Percentiles rank a stretch among this genome's conserved stretches.
Evolutionary conservation across 2,797 vertebrate genomes (phyloP).

Genomic region (Toxotes lorentzi): DNA sequence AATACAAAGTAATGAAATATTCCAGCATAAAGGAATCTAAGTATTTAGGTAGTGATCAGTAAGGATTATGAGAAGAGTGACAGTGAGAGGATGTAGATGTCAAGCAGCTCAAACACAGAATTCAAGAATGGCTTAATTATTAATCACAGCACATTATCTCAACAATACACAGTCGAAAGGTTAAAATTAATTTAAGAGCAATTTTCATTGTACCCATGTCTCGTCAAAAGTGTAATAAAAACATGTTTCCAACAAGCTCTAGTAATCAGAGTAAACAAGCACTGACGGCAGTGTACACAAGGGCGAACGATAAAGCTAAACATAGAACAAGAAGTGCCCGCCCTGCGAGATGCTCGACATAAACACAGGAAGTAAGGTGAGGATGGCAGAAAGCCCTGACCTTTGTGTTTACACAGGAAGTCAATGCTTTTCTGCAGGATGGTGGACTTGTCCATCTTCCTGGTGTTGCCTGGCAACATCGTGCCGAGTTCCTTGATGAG

Average conservation of each 20-base stretch:
- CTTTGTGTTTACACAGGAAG: conserved; percentile 98
- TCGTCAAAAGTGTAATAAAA: conserved; percentile 27
- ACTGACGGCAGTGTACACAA: neutral
- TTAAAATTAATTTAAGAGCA: neutral
- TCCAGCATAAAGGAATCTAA: neutral
- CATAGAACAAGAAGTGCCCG: conserved; percentile 21
- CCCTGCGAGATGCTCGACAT: conserved; percentile 19
- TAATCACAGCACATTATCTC: neutral
- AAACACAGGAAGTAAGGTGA: conserved; percentile 46
- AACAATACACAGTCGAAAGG: neutral
- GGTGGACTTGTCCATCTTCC: conserved; percentile 99
- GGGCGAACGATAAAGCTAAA: conserved; percentile 20
- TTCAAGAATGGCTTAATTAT: neutral
- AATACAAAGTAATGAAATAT: neutral
- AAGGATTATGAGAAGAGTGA: neutral
- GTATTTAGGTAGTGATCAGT: neutral
- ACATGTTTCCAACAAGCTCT: neutral
- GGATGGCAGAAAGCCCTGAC: conserved; percentile 76
- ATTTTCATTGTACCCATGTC: neutral
- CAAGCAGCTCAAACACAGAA: neutral
- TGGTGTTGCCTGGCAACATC: conserved; percentile 97
- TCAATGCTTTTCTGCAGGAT: conserved; percentile 99
- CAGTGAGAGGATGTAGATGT: neutral
- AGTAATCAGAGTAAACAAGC: conserved; percentile 33
- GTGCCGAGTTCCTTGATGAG: conserved; percentile 99